These are phyloP conservation scores for Halocynthia roretzi DNA, from an alignment of 23 tunicate genomes.

Conservation along the genomic window DNA sequence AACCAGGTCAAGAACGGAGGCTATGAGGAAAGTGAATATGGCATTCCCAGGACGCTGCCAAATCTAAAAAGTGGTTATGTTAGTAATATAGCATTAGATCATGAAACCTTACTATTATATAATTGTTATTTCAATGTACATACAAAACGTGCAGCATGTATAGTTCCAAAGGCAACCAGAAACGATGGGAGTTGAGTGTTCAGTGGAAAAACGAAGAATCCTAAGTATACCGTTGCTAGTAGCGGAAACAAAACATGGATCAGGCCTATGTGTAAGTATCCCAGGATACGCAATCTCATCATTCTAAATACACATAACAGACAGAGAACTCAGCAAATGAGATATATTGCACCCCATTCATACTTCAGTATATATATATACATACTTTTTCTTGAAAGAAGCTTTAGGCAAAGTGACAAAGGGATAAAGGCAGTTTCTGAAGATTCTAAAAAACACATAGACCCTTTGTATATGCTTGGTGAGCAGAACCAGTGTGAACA, in stretches of 20 bases:
- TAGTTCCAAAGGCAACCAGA: constrained; percentile 23
- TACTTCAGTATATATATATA: not conserved
- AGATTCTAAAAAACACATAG: constrained; percentile 41
- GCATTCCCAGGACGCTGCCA: constrained; percentile 58
- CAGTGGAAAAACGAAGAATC: constrained; percentile 21
- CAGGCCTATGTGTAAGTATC: constrained; percentile 17
- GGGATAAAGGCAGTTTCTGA: constrained; percentile 45
- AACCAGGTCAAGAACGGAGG: constrained; percentile 24
- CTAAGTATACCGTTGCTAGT: constrained; percentile 30
- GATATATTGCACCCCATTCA: not conserved
- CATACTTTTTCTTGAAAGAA: constrained; percentile 13
- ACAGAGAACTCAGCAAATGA: not conserved
- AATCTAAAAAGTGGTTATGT: constrained; percentile 28
- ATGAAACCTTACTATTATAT: not conserved
- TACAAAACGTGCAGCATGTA: constrained; percentile 70
- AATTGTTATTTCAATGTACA: constrained; percentile 7
- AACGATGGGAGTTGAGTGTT: constrained; percentile 27
- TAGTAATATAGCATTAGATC: not conserved
- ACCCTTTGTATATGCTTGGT: constrained; percentile 45
- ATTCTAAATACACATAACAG: constrained; percentile 19
- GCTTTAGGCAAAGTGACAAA: not conserved
- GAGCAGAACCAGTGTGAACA: constrained; percentile 21
- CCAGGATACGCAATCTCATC: constrained; percentile 23
- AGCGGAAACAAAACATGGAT: constrained; percentile 22
- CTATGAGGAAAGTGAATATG: constrained; percentile 28